Conservation (phyloP, 2,888 invertebrate genomes). For the Loripinus fragilis region DNA sequence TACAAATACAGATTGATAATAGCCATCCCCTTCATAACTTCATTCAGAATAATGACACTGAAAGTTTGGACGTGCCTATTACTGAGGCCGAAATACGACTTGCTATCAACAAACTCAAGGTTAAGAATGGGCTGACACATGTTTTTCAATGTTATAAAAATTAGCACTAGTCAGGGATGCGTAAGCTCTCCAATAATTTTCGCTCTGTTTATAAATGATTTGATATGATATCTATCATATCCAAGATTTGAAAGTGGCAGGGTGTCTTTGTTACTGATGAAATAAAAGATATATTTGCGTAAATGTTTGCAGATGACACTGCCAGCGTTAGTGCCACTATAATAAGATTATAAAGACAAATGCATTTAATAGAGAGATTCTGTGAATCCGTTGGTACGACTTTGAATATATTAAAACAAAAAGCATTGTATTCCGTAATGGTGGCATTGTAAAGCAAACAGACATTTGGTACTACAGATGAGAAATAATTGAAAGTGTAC, state of each 20-base stretch:
- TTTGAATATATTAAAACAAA: slow-evolving; percentile 1
- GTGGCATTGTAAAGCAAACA: slow-evolving; percentile 11
- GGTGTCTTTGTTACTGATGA: slow-evolving; percentile 19
- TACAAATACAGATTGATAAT: no score
- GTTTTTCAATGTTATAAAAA: slow-evolving; percentile 5
- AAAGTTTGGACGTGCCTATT: no score
- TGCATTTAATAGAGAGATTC: background rate
- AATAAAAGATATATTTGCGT: slow-evolving; percentile 5
- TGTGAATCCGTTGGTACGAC: slow-evolving; percentile 20
- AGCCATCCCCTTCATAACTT: no score
- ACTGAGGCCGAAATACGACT: no score
- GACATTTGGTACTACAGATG: slow-evolving; percentile 14
- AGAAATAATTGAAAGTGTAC: slow-evolving; percentile 5
- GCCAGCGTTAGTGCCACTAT: slow-evolving; percentile 13
- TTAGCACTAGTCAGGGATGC: slow-evolving; percentile 24
- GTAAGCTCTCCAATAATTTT: slow-evolving; percentile 18
- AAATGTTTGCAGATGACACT: background rate
- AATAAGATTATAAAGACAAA: slow-evolving; percentile 9
- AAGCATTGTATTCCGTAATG: slow-evolving; percentile 3
- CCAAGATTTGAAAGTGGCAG: slow-evolving; percentile 5
- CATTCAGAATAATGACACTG: no score
- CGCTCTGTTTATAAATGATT: slow-evolving; percentile 19
- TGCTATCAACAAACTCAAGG: no score
- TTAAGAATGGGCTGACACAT: background rate
- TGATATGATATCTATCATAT: slow-evolving; percentile 13